These are phyloP conservation scores for Musca vetustissima DNA, from an alignment of 1,140 invertebrate genomes.

Conservation along the genomic window DNA sequence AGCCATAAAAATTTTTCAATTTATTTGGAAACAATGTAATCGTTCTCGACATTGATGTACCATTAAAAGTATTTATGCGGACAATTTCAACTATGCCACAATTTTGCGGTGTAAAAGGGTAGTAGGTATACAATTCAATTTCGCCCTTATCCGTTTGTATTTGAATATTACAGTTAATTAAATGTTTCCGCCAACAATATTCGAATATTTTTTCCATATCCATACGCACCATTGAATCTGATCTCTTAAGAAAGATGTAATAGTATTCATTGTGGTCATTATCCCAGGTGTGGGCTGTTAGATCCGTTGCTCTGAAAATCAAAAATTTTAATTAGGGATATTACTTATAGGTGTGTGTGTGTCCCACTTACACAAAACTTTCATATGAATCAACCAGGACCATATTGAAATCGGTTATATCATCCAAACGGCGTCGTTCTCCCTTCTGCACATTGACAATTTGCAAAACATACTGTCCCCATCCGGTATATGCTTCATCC, in stretches of 20 bases:
- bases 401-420: not conserved
- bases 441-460: no score
- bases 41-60: no score
- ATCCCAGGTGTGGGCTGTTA: not conserved
- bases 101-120: not conserved
- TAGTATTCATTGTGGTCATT: slow-evolving; percentile 8
- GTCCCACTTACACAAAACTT: not conserved
- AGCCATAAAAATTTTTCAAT: slow-evolving; percentile 39
- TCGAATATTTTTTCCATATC: slow-evolving; percentile 23
- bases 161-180: slow-evolving; percentile 13
- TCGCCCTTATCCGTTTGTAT: not conserved
- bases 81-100: not conserved
- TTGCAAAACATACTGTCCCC: no score
- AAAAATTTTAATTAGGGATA: not conserved
- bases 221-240: not conserved
- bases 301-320: not conserved
- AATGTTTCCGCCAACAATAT: slow-evolving; percentile 34
- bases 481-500: no score
- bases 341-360: not conserved
- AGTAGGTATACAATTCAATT: not conserved
- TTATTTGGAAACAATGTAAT: slow-evolving; percentile 35
- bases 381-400: not conserved
- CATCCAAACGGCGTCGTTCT: no score
- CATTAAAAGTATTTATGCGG: not conserved
- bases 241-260: not conserved